These are phyloP conservation scores for Kryphioiulus occultus DNA, from an alignment of 2,888 invertebrate genomes.

Conservation along the genomic window DNA sequence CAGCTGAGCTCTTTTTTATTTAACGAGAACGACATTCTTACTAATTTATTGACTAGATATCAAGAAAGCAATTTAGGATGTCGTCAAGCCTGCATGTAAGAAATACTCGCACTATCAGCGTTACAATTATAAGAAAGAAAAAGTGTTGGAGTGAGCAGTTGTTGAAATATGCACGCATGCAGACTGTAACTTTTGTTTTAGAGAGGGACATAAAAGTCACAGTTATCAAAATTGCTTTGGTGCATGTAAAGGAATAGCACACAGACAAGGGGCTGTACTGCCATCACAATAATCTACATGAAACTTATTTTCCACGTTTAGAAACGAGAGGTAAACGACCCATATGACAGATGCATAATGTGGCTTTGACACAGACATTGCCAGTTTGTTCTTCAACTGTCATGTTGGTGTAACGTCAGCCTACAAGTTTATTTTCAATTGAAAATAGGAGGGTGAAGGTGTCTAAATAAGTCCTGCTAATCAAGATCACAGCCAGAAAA, in stretches of 20 bases:
- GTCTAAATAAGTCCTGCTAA: neutral
- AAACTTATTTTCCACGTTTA: neutral
- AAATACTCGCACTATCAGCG: neutral
- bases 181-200: neutral
- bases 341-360: neutral
- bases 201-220: neutral
- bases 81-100: too few relatives aligned
- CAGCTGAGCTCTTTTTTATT: too few relatives aligned
- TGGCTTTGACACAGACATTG: neutral
- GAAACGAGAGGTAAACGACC: conserved; percentile 20
- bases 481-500: neutral
- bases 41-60: too few relatives aligned
- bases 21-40: too few relatives aligned
- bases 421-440: neutral
- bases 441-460: conserved; percentile 11
- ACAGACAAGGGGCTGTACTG: neutral
- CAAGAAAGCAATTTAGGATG: too few relatives aligned
- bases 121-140: neutral
- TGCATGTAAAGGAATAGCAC: neutral
- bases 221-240: neutral
- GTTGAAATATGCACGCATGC: neutral
- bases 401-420: neutral
- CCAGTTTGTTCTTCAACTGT: conserved; percentile 10
- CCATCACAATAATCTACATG: neutral
- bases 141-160: neutral